Percentiles rank a stretch among this genome's conserved stretches.
These are phyloP conservation scores for Clytia hemisphaerica DNA, from an alignment of 30 jellyfish, hydroid and myxozoan species.

Conservation along the genomic window DNA sequence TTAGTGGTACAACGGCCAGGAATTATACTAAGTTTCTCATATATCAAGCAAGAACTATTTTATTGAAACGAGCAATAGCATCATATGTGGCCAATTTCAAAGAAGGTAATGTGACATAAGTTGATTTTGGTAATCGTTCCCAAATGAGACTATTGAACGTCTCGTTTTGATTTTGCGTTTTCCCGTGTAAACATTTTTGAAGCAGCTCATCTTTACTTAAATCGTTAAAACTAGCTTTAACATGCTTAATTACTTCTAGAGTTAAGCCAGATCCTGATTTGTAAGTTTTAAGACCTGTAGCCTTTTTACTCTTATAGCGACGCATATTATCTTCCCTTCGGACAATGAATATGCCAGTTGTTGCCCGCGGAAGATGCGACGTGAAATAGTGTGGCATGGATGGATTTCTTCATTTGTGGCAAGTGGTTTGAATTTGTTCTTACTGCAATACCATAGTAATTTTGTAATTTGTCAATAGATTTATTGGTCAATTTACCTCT, in stretches of 20 bases:
- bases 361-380: slow-evolving; percentile 35
- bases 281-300: background rate
- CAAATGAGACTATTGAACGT: slow-evolving; percentile 16
- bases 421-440: slow-evolving; percentile 16
- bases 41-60: too few species aligned
- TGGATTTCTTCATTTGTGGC: slow-evolving; percentile 1
- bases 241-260: background rate
- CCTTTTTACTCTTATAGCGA: too few species aligned
- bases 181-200: slow-evolving; percentile 22
- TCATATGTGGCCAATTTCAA: background rate
- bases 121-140: slow-evolving; percentile 23
- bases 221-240: slow-evolving; percentile 13
- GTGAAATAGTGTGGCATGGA: slow-evolving; percentile 27
- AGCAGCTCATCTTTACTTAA: slow-evolving; percentile 28
- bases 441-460: slow-evolving; percentile 43
- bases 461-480: slow-evolving; percentile 30
- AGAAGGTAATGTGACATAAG: background rate
- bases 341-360: slow-evolving; percentile 16
- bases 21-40: background rate
- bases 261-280: slow-evolving; percentile 8
- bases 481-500: slow-evolving; percentile 29
- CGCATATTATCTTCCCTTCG: slow-evolving; percentile 20
- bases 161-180: slow-evolving; percentile 32
- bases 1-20: background rate
- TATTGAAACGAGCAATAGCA: background rate